Percentiles rank a stretch among this genome's conserved stretches.
These are phyloP conservation scores for Porites cylindrica DNA, from an alignment of 92 coral and sea anemone species.

Conservation along the genomic window DNA sequence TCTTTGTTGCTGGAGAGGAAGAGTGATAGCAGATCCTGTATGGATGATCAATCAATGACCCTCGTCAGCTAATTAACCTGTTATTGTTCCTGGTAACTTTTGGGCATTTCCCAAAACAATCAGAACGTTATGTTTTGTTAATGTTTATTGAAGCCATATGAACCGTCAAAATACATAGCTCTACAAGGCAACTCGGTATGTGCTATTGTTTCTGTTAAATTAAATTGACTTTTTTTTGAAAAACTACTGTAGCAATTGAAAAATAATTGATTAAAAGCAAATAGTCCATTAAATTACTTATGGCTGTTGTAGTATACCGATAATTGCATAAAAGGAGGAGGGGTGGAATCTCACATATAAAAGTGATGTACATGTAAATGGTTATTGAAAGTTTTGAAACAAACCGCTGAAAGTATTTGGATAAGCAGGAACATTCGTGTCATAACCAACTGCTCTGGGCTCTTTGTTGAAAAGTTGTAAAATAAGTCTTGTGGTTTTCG, in stretches of 20 bases:
- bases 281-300: constrained; percentile 3
- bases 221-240: neutral
- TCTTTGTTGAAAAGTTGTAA: neutral
- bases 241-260: neutral
- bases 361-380: constrained; percentile 8
- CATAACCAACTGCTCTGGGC: constrained; percentile 15
- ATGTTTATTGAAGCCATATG: constrained; percentile 35
- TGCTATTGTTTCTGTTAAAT: constrained; percentile 27
- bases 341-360: constrained; percentile 23
- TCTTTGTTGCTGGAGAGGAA: constrained; percentile 23
- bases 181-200: constrained; percentile 30
- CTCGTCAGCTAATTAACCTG: constrained; percentile 25
- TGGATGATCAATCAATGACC: neutral
- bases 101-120: constrained; percentile 19
- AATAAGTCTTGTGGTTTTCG: constrained; percentile 20
- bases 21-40: constrained; percentile 16
- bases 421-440: neutral
- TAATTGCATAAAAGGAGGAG: constrained; percentile 20
- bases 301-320: constrained; percentile 22
- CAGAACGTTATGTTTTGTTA: constrained; percentile 33
- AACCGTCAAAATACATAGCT: constrained; percentile 24
- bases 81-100: constrained; percentile 23
- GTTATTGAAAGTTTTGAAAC: constrained; percentile 16
- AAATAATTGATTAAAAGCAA: constrained; percentile 12
- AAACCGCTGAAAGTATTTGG: constrained; percentile 15